Evolutionary conservation across 2,888 invertebrate genomes (phyloP).

Genomic region (Eutolmus rufibarbis): DNA sequence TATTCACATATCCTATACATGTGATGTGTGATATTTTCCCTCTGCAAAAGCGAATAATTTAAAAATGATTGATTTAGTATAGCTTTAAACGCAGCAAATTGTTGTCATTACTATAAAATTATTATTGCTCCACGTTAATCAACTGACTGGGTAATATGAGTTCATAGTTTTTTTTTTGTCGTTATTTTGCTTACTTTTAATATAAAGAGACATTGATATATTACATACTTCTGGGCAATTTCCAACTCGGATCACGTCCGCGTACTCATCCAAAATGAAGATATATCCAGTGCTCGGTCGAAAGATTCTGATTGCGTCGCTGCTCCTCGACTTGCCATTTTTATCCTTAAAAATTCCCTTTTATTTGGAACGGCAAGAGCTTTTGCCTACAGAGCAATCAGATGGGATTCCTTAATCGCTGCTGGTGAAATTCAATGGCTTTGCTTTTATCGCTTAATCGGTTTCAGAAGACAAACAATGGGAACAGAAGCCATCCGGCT

Average conservation of each 20-base stretch:
- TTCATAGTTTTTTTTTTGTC: too few species aligned
- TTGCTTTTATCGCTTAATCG: constrained; percentile 28
- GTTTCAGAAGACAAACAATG: constrained; percentile 21
- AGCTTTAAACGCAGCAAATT: too few species aligned
- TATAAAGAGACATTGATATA: not conserved
- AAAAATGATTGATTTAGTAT: too few species aligned
- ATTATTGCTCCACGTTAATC: too few species aligned
- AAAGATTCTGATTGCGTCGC: not conserved
- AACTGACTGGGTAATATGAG: too few species aligned
- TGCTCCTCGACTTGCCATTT: not conserved
- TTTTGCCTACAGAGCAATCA: not conserved
- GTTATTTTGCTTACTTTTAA: too few species aligned
- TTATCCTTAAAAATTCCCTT: not conserved
- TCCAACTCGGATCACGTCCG: constrained; percentile 20
- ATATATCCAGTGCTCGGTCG: not conserved
- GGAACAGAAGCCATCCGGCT: not conserved
- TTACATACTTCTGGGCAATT: not conserved
- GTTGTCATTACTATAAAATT: too few species aligned
- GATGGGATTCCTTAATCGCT: constrained; percentile 20
- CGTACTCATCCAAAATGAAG: constrained; percentile 5
- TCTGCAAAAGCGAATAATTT: not conserved
- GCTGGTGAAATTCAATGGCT: constrained; percentile 18
- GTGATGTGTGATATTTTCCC: not conserved
- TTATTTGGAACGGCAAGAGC: not conserved
- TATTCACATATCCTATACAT: not conserved